Conservation (phyloP, 2,888 invertebrate species). For the Phyllotreta striolata region DNA sequence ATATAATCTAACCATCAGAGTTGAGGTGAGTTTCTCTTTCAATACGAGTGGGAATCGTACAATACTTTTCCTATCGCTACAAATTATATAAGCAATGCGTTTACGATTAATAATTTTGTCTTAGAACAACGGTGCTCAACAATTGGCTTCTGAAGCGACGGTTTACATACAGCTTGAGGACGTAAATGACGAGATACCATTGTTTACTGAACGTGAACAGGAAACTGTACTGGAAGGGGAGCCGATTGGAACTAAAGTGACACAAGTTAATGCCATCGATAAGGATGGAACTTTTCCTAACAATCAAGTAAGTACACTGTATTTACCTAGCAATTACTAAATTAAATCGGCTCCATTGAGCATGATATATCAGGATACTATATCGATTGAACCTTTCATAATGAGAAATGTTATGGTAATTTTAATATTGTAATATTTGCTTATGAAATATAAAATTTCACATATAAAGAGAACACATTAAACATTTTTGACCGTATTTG, state of each 20-base stretch:
- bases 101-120: constrained; percentile 38
- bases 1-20: constrained; percentile 94
- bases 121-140: constrained; percentile 95
- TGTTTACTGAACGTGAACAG: constrained; percentile 94
- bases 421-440: no score
- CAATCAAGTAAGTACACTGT: constrained; percentile 87
- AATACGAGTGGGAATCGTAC: not conserved
- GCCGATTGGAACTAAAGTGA: constrained; percentile 93
- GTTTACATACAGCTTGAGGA: constrained; percentile 94
- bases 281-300: constrained; percentile 95
- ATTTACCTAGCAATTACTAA: constrained; percentile 1
- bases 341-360: not conserved
- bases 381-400: no score
- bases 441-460: no score
- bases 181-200: constrained; percentile 96
- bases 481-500: no score
- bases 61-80: not conserved
- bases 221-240: constrained; percentile 95
- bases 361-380: no score
- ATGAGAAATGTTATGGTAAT: no score
- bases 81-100: no score
- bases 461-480: no score
- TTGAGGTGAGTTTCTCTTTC: constrained; percentile 75
- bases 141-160: constrained; percentile 92
- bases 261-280: constrained; percentile 95